A percentile compares a stretch with the other conserved stretches of the same genome.
These are phyloP conservation scores for Danio kyathit DNA, from an alignment of 2,797 vertebrate genomes.

Conservation along the genomic window DNA sequence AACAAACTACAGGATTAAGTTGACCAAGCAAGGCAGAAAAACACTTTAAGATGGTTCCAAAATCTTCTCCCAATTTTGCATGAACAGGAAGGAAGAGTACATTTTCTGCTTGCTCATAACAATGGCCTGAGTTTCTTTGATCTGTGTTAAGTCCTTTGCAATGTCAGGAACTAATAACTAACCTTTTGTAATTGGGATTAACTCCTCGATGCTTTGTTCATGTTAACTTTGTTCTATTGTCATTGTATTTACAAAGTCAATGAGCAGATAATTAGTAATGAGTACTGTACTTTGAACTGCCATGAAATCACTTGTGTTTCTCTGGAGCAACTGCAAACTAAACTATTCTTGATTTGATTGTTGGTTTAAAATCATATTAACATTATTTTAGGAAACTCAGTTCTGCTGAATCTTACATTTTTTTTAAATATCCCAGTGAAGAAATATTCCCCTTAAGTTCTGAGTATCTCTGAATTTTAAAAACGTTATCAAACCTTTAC, in stretches of 20 bases:
- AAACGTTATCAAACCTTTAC: no score
- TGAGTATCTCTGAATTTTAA: no score
- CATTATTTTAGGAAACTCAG: no score
- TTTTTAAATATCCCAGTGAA: no score
- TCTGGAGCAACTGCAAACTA: not conserved
- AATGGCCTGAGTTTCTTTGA: constrained; percentile 56
- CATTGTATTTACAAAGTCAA: constrained; percentile 57
- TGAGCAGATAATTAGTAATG: constrained; percentile 62
- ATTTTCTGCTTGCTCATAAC: constrained; percentile 47
- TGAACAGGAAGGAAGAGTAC: constrained; percentile 48
- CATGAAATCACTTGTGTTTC: not conserved
- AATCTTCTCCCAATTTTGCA: not conserved
- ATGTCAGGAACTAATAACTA: constrained; percentile 56
- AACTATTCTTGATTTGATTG: constrained; percentile 4
- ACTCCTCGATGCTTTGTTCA: constrained; percentile 50
- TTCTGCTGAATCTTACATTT: no score
- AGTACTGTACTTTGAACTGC: constrained; percentile 47
- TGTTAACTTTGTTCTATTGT: constrained; percentile 63
- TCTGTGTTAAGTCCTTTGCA: constrained; percentile 46
- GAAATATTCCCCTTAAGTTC: no score
- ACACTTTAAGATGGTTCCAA: not conserved
- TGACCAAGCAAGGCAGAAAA: not conserved
- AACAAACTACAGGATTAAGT: not conserved
- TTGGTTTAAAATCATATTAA: not conserved
- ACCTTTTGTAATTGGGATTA: constrained; percentile 60